phyloP scores from a whole-genome alignment of 2,113 vertebrate species.

The Hypomesus transpacificus region DNA sequence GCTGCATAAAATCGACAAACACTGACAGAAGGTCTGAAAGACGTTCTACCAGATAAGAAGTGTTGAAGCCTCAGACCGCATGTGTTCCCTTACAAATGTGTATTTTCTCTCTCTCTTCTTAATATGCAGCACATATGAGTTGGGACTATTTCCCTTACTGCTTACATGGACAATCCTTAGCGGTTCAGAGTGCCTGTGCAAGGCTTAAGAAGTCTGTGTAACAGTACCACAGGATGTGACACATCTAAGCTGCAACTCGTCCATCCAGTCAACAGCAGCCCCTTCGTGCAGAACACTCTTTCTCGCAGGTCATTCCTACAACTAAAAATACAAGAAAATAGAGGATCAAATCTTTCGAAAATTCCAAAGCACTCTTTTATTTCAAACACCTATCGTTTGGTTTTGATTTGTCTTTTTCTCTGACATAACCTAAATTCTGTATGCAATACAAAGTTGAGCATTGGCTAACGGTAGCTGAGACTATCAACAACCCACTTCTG shows the following conservation, averaged over 20 bases:
- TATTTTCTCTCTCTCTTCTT: constrained; percentile 33
- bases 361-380: constrained; percentile 68
- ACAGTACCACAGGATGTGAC: constrained; percentile 30
- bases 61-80: constrained; percentile 52
- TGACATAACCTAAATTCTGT: constrained; percentile 63
- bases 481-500: constrained; percentile 63
- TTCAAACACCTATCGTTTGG: constrained; percentile 40
- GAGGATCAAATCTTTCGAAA: constrained; percentile 43
- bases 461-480: constrained; percentile 59
- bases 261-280: constrained; percentile 23
- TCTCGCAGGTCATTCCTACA: constrained; percentile 56
- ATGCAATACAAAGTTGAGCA: constrained; percentile 74
- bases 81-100: constrained; percentile 43
- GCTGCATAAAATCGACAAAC: constrained; percentile 46
- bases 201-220: constrained; percentile 15
- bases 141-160: constrained; percentile 5
- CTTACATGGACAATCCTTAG: constrained; percentile 36
- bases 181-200: not conserved
- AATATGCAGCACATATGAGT: constrained; percentile 41
- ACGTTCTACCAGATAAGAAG: constrained; percentile 25
- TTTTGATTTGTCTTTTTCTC: constrained; percentile 27
- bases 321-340: not conserved
- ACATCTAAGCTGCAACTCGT: constrained; percentile 31
- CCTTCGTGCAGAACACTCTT: constrained; percentile 31
- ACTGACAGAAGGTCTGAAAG: constrained; percentile 16